Conservation (phyloP, 2,797 vertebrate genomes). For the Molothrus ater region DNA sequence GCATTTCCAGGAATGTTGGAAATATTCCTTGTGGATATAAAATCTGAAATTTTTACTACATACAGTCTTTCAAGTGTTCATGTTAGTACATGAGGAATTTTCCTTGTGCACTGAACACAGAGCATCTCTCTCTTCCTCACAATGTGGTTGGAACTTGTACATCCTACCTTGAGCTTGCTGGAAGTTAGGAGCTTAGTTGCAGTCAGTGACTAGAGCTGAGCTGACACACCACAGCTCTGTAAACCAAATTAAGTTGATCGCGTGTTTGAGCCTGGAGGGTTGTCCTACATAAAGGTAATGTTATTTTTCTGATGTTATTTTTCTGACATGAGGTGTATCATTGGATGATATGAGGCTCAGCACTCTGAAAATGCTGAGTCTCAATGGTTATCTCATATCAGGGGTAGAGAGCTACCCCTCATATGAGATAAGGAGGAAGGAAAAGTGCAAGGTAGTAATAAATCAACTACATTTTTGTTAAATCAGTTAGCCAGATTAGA, state of each 20-base stretch:
- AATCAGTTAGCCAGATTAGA: not conserved
- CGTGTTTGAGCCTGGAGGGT: not conserved
- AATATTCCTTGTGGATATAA: not conserved
- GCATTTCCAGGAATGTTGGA: not conserved
- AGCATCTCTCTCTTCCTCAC: not conserved
- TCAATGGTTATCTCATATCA: not conserved
- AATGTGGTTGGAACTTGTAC: fast-evolving
- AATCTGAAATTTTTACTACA: not conserved
- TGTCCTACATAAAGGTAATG: not conserved
- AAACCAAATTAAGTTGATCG: not conserved
- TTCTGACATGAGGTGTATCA: not conserved
- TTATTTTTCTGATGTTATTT: not conserved
- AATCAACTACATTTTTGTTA: not conserved
- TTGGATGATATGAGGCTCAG: not conserved
- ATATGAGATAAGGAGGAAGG: not conserved
- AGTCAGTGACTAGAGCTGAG: not conserved
- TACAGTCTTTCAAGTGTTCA: not conserved
- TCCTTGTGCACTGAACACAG: not conserved
- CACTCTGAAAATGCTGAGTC: not conserved
- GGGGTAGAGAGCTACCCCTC: not conserved
- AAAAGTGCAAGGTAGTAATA: not conserved
- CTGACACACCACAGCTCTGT: not conserved
- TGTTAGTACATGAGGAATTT: not conserved
- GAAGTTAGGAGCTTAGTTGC: not conserved
- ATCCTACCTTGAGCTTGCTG: not conserved